Percentiles rank a stretch among this genome's conserved stretches.
Evolutionary conservation across 2,113 vertebrate genomes (phyloP).

Genomic region (Oryzias woworae): DNA sequence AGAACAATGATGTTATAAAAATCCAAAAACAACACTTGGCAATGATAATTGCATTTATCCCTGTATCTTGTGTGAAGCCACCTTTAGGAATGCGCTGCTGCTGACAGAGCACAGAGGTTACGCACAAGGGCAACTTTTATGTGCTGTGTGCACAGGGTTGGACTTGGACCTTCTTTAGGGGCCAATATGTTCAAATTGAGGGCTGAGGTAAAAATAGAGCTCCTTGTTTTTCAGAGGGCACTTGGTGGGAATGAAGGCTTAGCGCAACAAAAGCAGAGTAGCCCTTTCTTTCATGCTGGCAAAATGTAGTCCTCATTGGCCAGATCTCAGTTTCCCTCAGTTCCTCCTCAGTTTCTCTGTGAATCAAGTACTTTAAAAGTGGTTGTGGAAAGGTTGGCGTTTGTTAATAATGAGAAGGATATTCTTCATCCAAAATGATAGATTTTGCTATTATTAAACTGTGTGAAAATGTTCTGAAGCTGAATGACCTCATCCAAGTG

Average conservation of each 20-base stretch:
- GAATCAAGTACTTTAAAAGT: constrained; percentile 9
- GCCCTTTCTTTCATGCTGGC: constrained; percentile 38
- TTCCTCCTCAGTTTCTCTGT: constrained; percentile 45
- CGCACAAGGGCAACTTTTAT: constrained; percentile 48
- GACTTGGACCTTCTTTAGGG: constrained; percentile 10
- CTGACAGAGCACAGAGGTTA: constrained; percentile 48
- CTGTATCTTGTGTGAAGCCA: constrained; percentile 44
- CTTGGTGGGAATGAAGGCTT: constrained; percentile 68
- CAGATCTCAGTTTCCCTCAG: constrained; percentile 57
- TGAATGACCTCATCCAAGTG: constrained; percentile 9
- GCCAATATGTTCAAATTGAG: constrained; percentile 57
- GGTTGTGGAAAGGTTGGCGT: no score
- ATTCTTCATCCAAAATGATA: no score
- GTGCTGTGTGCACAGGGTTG: constrained; percentile 22
- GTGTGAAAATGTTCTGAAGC: constrained; percentile 26
- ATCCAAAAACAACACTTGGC: constrained; percentile 28
- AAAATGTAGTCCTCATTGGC: constrained; percentile 29
- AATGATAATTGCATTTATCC: constrained; percentile 40
- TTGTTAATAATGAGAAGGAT: no score
- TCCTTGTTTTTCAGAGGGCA: constrained; percentile 56
- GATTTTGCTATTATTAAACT: neutral
- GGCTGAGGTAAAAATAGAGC: constrained; percentile 68
- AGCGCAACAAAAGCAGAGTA: constrained; percentile 51
- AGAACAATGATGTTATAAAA: neutral
- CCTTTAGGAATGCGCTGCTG: constrained; percentile 44